These are phyloP conservation scores for Latheticus oryzae DNA, from an alignment of 2,888 invertebrate genomes.

Conservation along the genomic window DNA sequence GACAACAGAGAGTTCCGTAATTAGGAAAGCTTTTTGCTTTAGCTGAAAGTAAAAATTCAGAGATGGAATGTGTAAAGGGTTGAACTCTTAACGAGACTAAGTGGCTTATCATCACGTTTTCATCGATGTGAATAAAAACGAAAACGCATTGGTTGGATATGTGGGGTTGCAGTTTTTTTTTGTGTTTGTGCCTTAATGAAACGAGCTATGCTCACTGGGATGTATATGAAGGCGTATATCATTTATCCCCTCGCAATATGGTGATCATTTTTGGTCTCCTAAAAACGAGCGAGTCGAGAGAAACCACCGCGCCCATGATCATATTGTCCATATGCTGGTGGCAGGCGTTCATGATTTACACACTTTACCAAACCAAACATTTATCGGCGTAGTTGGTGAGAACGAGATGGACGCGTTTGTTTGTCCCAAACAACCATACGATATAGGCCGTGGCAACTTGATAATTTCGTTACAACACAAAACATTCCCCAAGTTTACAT, in stretches of 20 bases:
- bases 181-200: slow-evolving; percentile 34
- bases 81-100: not conserved
- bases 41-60: slow-evolving; percentile 2
- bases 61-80: slow-evolving; percentile 12
- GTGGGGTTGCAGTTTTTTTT: slow-evolving; percentile 33
- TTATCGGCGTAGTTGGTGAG: slow-evolving; percentile 30
- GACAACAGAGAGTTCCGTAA: slow-evolving; percentile 5
- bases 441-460: slow-evolving; percentile 25
- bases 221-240: slow-evolving; percentile 36
- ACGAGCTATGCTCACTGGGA: slow-evolving; percentile 33
- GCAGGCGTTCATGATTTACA: slow-evolving; percentile 41
- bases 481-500: slow-evolving; percentile 25
- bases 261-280: slow-evolving; percentile 38
- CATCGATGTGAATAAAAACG: slow-evolving; percentile 12
- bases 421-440: slow-evolving; percentile 20
- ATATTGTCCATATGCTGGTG: slow-evolving; percentile 40
- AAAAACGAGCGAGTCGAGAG: slow-evolving; percentile 37
- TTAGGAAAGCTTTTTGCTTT: not conserved
- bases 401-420: slow-evolving; percentile 27
- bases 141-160: slow-evolving; percentile 12
- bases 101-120: slow-evolving; percentile 5
- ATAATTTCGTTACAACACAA: slow-evolving; percentile 30
- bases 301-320: slow-evolving; percentile 39
- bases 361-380: slow-evolving; percentile 37
- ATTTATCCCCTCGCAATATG: slow-evolving; percentile 39